Evolutionary conservation across 2,113 vertebrate genomes (phyloP).

Genomic region (Ahaetulla prasina): DNA sequence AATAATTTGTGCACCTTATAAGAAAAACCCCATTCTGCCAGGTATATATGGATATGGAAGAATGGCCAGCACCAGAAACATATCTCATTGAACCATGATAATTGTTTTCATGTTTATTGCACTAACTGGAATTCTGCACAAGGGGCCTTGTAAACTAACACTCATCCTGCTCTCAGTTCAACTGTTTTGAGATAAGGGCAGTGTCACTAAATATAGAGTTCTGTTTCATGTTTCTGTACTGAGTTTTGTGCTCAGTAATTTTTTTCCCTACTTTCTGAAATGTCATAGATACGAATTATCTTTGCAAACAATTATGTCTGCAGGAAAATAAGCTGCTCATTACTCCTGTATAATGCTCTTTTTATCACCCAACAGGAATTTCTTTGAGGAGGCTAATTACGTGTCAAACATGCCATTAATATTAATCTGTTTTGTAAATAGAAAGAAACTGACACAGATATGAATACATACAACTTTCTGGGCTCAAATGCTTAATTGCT

Average conservation of each 20-base stretch:
- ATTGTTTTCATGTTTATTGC: background rate
- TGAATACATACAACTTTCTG: background rate
- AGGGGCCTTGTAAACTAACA: background rate
- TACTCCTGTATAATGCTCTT: background rate
- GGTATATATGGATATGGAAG: background rate
- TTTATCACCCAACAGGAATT: background rate
- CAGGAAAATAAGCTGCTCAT: background rate
- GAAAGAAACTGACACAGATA: constrained; percentile 1
- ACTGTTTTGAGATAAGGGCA: background rate
- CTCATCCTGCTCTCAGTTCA: background rate
- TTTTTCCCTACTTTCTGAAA: background rate
- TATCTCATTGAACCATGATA: background rate
- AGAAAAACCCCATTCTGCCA: background rate
- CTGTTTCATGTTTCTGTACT: background rate
- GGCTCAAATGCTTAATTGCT: background rate
- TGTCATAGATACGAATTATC: background rate
- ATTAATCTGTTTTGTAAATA: background rate
- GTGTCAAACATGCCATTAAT: constrained; percentile 3
- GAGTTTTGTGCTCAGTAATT: background rate
- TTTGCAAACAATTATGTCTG: background rate
- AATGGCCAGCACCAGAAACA: background rate
- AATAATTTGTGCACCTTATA: background rate
- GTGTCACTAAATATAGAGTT: background rate
- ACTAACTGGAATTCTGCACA: background rate
- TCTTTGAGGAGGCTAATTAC: constrained; percentile 2